These are phyloP conservation scores for Globodera rostochiensis DNA, from an alignment of 1,140 invertebrate genomes.

Conservation along the genomic window DNA sequence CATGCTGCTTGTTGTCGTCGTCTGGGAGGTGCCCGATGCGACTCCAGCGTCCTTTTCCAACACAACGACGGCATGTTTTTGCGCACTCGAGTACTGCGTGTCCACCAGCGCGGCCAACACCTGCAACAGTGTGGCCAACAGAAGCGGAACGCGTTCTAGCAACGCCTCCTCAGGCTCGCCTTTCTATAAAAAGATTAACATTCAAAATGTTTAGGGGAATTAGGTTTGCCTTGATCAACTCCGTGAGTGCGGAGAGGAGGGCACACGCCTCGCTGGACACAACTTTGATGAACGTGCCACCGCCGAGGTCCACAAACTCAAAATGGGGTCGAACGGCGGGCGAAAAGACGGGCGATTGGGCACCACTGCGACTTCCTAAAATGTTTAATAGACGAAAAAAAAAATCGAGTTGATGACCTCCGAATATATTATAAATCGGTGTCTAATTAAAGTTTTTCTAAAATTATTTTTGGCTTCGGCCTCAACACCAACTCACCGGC, in stretches of 20 bases:
- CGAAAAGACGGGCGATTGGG: slow-evolving; percentile 1
- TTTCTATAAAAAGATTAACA: slow-evolving; percentile 35
- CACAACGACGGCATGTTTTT: slow-evolving; percentile 29
- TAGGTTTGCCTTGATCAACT: slow-evolving; percentile 54
- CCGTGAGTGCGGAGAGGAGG: slow-evolving; percentile 55
- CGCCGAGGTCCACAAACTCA: slow-evolving; percentile 49
- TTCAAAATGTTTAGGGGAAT: neutral
- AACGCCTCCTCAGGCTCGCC: slow-evolving; percentile 61
- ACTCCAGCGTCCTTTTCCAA: slow-evolving; percentile 8
- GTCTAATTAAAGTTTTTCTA: too few species aligned
- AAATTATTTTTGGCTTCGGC: neutral
- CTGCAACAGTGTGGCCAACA: slow-evolving; percentile 49
- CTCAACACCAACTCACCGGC: neutral
- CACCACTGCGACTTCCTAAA: neutral
- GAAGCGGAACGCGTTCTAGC: slow-evolving; percentile 46
- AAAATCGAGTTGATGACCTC: too few species aligned
- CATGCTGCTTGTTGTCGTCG: neutral
- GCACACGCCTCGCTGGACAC: slow-evolving; percentile 53
- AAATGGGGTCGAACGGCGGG: slow-evolving; percentile 17
- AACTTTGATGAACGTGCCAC: slow-evolving; percentile 52
- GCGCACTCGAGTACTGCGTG: slow-evolving; percentile 56
- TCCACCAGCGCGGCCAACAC: slow-evolving; percentile 54
- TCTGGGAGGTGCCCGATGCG: too few species aligned
- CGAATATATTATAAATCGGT: too few species aligned
- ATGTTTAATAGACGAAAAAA: too few species aligned